These are phyloP conservation scores for Drosophila koepferae DNA, from an alignment of 2,888 invertebrate species.

Conservation along the genomic window DNA sequence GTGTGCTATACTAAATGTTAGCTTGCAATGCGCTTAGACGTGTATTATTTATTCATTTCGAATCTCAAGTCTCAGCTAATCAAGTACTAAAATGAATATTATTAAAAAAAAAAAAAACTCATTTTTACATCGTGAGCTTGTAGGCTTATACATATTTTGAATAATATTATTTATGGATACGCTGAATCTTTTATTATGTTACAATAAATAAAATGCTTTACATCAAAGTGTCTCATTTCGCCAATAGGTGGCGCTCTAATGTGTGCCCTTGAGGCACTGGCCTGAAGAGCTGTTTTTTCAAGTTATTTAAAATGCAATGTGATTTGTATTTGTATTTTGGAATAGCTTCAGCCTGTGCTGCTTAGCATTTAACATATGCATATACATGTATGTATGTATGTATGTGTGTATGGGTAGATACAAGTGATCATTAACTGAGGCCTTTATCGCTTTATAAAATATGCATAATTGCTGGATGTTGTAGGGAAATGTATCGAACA, in stretches of 20 bases:
- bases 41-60: no score
- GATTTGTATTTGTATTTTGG: slow-evolving; percentile 20
- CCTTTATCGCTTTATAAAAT: slow-evolving; percentile 57
- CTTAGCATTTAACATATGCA: slow-evolving; percentile 37
- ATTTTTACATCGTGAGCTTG: no score
- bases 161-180: no score
- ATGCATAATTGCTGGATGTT: slow-evolving; percentile 67
- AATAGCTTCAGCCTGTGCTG: slow-evolving; percentile 47
- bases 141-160: no score
- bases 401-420: no score
- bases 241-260: slow-evolving; percentile 29
- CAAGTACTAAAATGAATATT: no score
- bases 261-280: not conserved
- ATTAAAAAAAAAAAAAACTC: no score
- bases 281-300: slow-evolving; percentile 4
- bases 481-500: slow-evolving; percentile 37
- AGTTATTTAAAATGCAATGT: slow-evolving; percentile 28
- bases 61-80: no score
- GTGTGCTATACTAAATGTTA: no score
- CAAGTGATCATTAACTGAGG: slow-evolving; percentile 40
- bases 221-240: not conserved
- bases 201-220: no score
- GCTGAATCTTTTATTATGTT: no score
- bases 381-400: not conserved
- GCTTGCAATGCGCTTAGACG: no score